Evolutionary conservation across 2,888 invertebrate genomes (phyloP).

Genomic region (Incurvaria masculella): DNA sequence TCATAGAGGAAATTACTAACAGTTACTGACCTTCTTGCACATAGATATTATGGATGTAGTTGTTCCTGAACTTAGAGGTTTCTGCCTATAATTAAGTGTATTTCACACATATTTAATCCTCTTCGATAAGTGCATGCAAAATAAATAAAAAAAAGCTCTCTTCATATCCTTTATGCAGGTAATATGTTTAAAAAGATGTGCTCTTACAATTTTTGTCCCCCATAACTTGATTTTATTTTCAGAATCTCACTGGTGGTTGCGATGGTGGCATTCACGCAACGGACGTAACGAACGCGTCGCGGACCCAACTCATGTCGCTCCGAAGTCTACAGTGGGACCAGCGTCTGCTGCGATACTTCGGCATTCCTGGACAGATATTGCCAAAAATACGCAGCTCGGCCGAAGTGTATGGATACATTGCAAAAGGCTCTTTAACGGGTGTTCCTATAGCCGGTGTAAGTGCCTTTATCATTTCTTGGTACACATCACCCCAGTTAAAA

Average conservation of each 20-base stretch:
- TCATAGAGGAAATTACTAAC: no score
- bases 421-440: conserved; percentile 69
- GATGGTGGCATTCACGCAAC: conserved; percentile 72
- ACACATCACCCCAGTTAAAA: no score
- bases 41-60: no score
- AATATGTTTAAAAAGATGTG: no score
- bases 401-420: conserved; percentile 85
- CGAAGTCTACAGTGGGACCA: conserved; percentile 86
- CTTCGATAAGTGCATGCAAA: no score
- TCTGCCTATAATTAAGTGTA: background rate
- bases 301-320: conserved; percentile 95
- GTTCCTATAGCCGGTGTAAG: conserved; percentile 86
- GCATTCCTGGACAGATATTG: conserved; percentile 77
- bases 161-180: no score
- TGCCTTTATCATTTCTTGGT: no score
- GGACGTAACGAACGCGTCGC: conserved; percentile 95
- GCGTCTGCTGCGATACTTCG: conserved; percentile 84
- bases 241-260: conserved; percentile 61
- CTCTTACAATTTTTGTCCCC: no score
- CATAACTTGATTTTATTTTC: conserved; percentile 16
- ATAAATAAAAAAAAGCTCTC: no score
- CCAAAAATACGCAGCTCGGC: conserved; percentile 90
- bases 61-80: no score
- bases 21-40: no score
- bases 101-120: background rate